Evolutionary conservation across 53 echinoderm and acorn worm genomes (phyloP), one percentile per base, ranked within the genome.

Genomic region (Apostichopus leukothele): DNA sequence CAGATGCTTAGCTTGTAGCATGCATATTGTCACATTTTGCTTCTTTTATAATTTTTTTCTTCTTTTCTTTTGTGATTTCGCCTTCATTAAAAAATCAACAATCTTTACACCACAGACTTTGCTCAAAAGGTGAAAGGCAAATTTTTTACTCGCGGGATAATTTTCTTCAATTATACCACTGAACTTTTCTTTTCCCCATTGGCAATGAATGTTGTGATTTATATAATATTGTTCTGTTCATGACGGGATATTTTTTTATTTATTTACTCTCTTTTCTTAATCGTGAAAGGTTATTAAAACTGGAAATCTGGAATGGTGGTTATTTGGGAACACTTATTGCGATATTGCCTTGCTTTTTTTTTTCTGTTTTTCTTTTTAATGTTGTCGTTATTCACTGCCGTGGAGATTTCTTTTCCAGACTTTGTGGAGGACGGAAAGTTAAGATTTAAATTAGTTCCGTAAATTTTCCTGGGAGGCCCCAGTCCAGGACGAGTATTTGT

Each of bases 391-490:
- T 81, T 59, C 19, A 22, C 59, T 22, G 81, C 19, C 53, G 55
- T 54, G 54, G 54, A 81, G 59, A 81, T 81, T 81, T 81, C 81
- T 81, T 81, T 81, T 81, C 60, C 81, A 81, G 81, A 81, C 81
- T 81, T 81, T 54, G 20, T 20, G 81, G 81, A 81, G 81, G 81
- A 81, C 10, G 59, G 21, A 81, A 81, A 81, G 21, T 81, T 81
- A 81, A 81, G 81, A 81, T 54, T 81, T 54, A 81, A 81, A 81
- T 81, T 81, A 81, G 81, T 81, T 81, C 25, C n/a, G 81, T 81
- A 81, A 81, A 81, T 81, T 81, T 81, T 81, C 81, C 81, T 54
- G 81, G 81, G 81, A 81, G 81, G 81, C 81, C 81, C 81, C 81
- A n/a, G 71, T 81, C 51, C 59, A 81, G 81, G 81, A 81, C 10